Conservation (phyloP, 2,888 invertebrate genomes). For the Folsomia candida region DNA sequence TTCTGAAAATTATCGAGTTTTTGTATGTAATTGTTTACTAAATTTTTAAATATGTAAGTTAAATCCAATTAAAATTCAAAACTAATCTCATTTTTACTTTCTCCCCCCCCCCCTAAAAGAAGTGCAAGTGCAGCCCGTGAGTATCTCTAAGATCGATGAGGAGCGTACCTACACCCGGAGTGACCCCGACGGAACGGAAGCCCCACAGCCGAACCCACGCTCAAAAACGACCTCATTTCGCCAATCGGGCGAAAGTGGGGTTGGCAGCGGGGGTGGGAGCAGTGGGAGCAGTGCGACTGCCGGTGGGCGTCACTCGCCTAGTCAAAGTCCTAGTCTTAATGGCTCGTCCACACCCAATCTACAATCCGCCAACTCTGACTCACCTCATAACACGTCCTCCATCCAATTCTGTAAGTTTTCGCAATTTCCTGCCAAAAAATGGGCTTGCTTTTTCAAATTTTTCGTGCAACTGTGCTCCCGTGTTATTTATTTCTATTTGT, state of each 20-base stretch:
- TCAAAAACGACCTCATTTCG: background rate
- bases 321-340: conserved; percentile 27
- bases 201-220: conserved; percentile 10
- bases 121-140: background rate
- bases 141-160: conserved; percentile 12
- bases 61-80: too few species aligned
- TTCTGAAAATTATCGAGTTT: too few species aligned
- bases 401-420: too few species aligned
- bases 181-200: conserved; percentile 12
- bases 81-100: background rate
- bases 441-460: too few species aligned
- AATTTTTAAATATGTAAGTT: too few species aligned
- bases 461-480: too few species aligned
- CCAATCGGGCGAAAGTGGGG: conserved; percentile 10
- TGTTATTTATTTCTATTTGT: too few species aligned
- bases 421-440: too few species aligned
- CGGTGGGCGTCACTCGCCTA: conserved; percentile 12
- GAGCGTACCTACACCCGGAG: background rate
- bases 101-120: too few species aligned
- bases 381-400: too few species aligned
- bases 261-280: conserved; percentile 12
- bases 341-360: conserved; percentile 11
- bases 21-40: too few species aligned
- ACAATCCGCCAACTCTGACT: too few species aligned
- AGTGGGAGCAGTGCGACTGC: background rate